Percentiles rank a stretch among this genome's conserved stretches.
These are phyloP conservation scores for Poeciliopsis infans DNA, from an alignment of 2,797 vertebrate species.

Conservation along the genomic window DNA sequence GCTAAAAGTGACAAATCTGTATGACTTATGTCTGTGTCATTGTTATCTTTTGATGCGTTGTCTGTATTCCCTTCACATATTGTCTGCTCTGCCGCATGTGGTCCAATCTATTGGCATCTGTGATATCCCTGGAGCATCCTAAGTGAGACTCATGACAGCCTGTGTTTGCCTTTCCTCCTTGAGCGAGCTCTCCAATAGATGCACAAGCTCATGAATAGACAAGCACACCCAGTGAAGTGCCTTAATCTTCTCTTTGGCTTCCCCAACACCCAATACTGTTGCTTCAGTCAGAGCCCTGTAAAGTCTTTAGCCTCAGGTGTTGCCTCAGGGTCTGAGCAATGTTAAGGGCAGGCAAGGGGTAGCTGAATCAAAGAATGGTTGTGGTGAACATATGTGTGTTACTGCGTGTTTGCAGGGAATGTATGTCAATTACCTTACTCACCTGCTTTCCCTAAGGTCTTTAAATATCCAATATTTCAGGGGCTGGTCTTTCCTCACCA, in stretches of 20 bases:
- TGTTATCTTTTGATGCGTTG: constrained; percentile 33
- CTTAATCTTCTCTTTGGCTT: constrained; percentile 49
- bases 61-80: constrained; percentile 47
- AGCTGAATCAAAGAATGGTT: constrained; percentile 58
- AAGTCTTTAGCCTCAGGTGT: constrained; percentile 64
- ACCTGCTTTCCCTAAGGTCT: constrained; percentile 9
- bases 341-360: constrained; percentile 38
- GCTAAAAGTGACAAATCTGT: constrained; percentile 34
- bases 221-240: constrained; percentile 27
- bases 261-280: constrained; percentile 22
- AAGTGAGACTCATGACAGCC: constrained; percentile 53
- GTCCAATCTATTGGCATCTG: constrained; percentile 56
- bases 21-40: constrained; percentile 27
- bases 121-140: constrained; percentile 57
- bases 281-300: constrained; percentile 59
- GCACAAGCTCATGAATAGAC: constrained; percentile 18
- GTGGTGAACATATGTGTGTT: constrained; percentile 54
- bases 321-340: constrained; percentile 60
- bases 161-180: constrained; percentile 47
- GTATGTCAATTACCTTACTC: constrained; percentile 21
- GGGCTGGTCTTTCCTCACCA: constrained; percentile 26
- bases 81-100: constrained; percentile 38
- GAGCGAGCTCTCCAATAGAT: constrained; percentile 11
- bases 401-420: constrained; percentile 27
- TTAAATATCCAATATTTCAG: constrained; percentile 19